Percentiles rank a stretch among this genome's conserved stretches.
Evolutionary conservation across 1,140 invertebrate genomes (phyloP).

Genomic region (Anagrus nilaparvatae): DNA sequence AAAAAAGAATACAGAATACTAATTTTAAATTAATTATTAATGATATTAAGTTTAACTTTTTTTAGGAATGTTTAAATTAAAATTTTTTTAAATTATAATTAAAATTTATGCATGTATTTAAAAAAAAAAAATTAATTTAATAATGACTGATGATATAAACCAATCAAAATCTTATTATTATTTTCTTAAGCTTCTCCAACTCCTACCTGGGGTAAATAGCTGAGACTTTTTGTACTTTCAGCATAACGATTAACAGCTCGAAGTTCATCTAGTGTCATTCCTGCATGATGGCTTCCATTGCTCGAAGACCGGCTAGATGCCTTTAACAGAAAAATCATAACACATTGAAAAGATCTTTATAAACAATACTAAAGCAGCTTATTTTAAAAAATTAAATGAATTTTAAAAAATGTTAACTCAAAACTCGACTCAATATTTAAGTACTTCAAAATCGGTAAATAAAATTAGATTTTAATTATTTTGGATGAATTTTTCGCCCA

Average conservation of each 20-base stretch:
- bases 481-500: too few species aligned
- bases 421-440: too few species aligned
- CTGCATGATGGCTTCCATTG: slow-evolving; percentile 42
- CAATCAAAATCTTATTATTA: neutral
- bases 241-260: slow-evolving; percentile 78
- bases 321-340: slow-evolving; percentile 25
- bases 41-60: neutral
- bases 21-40: too few species aligned
- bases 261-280: slow-evolving; percentile 66
- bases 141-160: neutral
- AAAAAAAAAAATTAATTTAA: neutral
- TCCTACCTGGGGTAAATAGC: slow-evolving; percentile 78
- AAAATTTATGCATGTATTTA: neutral
- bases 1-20: too few species aligned
- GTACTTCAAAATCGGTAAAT: too few species aligned
- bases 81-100: neutral
- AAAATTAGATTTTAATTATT: too few species aligned
- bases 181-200: slow-evolving; percentile 30
- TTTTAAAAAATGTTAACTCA: too few species aligned
- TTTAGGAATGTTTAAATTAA: too few species aligned
- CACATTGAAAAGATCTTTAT: too few species aligned
- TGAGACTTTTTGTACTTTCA: slow-evolving; percentile 85
- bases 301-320: slow-evolving; percentile 56
- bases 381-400: too few species aligned
- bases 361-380: too few species aligned